Evolutionary conservation across 1,140 invertebrate genomes (phyloP).

Genomic region (Pachypsylla venusta): DNA sequence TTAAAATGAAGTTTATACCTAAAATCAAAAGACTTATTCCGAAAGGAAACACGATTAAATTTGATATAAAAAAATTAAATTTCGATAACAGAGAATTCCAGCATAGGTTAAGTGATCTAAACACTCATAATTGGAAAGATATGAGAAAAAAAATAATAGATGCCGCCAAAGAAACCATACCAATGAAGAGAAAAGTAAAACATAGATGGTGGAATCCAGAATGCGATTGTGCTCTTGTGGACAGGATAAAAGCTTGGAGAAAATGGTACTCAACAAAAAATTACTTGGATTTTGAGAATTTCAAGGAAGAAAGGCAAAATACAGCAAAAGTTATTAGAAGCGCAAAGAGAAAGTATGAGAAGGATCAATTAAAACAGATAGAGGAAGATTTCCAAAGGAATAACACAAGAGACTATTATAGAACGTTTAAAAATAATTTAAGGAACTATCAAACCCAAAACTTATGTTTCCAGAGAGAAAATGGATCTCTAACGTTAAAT

Average conservation of each 20-base stretch:
- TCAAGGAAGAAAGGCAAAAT: background rate
- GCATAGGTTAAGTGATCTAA: no score
- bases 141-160: no score
- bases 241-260: background rate
- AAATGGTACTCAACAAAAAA: background rate
- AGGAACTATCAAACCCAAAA: background rate
- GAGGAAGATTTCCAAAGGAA: background rate
- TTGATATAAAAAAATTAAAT: no score
- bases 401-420: background rate
- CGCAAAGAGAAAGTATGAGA: background rate
- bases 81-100: no score
- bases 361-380: background rate
- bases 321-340: background rate
- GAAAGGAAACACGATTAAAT: no score
- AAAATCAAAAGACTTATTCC: no score
- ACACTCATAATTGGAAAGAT: no score
- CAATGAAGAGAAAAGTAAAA: background rate
- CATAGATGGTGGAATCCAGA: background rate
- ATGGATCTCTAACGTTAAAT: conserved; percentile 12
- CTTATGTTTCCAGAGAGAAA: background rate
- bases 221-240: background rate
- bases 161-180: background rate
- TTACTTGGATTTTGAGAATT: background rate
- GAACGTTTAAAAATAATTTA: background rate
- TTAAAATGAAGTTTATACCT: no score